Conservation (phyloP, 1,140 invertebrate species). For the Rhopalosiphum maidis region DNA sequence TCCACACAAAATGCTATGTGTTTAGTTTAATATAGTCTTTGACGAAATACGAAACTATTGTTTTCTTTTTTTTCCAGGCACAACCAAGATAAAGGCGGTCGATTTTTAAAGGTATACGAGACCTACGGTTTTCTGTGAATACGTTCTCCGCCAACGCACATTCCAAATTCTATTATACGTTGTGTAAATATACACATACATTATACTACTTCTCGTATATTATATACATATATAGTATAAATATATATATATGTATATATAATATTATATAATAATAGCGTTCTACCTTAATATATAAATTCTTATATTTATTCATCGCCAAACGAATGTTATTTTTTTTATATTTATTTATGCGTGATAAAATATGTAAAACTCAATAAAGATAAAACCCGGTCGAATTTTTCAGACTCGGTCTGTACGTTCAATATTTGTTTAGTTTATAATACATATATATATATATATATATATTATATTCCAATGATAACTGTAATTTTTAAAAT, state of each 20-base stretch:
- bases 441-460: background rate
- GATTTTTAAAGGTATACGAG: slow-evolving; percentile 55
- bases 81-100: slow-evolving; percentile 50
- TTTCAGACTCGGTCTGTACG: background rate
- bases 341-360: slow-evolving; percentile 23
- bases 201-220: background rate
- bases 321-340: slow-evolving; percentile 7
- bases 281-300: slow-evolving; percentile 16
- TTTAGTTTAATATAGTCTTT: too few relatives aligned
- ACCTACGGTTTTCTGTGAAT: slow-evolving; percentile 48
- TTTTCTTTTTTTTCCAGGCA: slow-evolving; percentile 40
- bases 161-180: background rate
- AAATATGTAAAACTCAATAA: slow-evolving; percentile 4
- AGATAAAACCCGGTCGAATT: background rate
- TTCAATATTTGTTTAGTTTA: background rate
- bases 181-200: background rate
- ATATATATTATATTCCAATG: background rate
- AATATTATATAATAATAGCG: background rate
- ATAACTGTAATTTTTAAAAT: slow-evolving; percentile 17
- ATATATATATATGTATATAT: background rate
- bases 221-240: background rate
- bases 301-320: slow-evolving; percentile 23
- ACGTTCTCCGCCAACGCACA: background rate
- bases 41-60: background rate
- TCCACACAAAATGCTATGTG: too few relatives aligned